Evolutionary conservation across 2,797 vertebrate species (phyloP).

Genomic region (Cichlasoma orientale): DNA sequence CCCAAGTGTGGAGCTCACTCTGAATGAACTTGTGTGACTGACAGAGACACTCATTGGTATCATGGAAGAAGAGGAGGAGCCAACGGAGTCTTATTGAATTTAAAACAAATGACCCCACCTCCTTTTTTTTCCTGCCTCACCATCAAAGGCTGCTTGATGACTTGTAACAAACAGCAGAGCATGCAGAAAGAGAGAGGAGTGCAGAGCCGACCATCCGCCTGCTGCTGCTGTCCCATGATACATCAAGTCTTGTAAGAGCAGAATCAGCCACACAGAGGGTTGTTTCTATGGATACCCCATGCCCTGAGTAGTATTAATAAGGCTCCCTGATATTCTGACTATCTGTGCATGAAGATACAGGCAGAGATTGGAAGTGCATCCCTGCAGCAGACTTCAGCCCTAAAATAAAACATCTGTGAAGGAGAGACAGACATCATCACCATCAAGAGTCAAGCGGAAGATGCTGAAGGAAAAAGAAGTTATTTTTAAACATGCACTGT

Average conservation of each 20-base stretch:
- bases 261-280: slow-evolving; percentile 57
- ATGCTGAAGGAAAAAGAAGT: background rate
- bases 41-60: slow-evolving; percentile 21
- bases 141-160: slow-evolving; percentile 32
- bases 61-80: slow-evolving; percentile 76
- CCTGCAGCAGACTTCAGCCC: slow-evolving; percentile 11
- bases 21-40: slow-evolving; percentile 49
- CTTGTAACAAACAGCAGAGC: slow-evolving; percentile 14
- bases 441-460: slow-evolving; percentile 10
- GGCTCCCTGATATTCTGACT: slow-evolving; percentile 41
- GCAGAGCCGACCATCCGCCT: slow-evolving; percentile 25
- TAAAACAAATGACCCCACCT: slow-evolving; percentile 39
- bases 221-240: slow-evolving; percentile 56
- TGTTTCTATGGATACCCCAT: slow-evolving; percentile 79
- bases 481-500: slow-evolving; percentile 17
- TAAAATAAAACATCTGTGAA: slow-evolving; percentile 12
- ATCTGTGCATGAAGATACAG: slow-evolving; percentile 14
- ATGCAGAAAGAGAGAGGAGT: slow-evolving; percentile 24
- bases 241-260: slow-evolving; percentile 48
- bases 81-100: slow-evolving; percentile 49
- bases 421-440: background rate
- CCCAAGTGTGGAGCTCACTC: slow-evolving; percentile 24
- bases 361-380: slow-evolving; percentile 23
- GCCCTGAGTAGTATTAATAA: slow-evolving; percentile 56
- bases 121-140: background rate